These are phyloP conservation scores for Carassius auratus DNA, from an alignment of 2,113 vertebrate genomes.

Conservation along the genomic window DNA sequence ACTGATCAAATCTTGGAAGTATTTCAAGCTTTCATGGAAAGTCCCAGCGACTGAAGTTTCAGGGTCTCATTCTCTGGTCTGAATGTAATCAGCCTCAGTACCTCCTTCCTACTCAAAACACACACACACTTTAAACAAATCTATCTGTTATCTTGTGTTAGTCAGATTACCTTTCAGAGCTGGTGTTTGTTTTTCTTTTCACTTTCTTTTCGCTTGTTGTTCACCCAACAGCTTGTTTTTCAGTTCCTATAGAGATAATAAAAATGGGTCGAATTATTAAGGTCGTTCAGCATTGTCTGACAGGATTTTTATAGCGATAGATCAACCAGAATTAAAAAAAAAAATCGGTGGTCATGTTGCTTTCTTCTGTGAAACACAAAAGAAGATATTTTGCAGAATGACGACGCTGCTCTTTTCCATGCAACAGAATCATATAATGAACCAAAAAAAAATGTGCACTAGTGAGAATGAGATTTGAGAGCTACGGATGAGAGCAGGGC, in stretches of 20 bases:
- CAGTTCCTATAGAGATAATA: not conserved
- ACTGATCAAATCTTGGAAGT: conserved; percentile 15
- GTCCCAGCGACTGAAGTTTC: not conserved
- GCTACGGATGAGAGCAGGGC: not conserved
- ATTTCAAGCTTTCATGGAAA: not conserved
- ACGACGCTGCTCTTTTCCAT: not conserved
- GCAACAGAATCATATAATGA: not conserved
- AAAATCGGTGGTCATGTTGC: not conserved
- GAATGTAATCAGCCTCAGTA: not conserved
- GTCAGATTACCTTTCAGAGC: not conserved
- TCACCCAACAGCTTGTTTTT: not conserved
- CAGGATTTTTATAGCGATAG: not conserved
- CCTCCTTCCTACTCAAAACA: not conserved
- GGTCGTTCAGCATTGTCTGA: not conserved
- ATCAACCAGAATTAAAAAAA: not conserved
- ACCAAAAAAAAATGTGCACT: not conserved
- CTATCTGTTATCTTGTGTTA: not conserved
- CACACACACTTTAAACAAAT: not conserved
- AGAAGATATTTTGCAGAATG: not conserved
- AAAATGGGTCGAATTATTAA: not conserved
- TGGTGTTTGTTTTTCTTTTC: not conserved
- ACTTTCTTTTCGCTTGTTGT: not conserved
- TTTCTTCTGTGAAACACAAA: not conserved
- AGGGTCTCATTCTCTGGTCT: conserved; percentile 30
- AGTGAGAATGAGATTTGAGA: not conserved